Conservation (phyloP, 2,888 invertebrate species). For the Argynnis bischoffii region DNA sequence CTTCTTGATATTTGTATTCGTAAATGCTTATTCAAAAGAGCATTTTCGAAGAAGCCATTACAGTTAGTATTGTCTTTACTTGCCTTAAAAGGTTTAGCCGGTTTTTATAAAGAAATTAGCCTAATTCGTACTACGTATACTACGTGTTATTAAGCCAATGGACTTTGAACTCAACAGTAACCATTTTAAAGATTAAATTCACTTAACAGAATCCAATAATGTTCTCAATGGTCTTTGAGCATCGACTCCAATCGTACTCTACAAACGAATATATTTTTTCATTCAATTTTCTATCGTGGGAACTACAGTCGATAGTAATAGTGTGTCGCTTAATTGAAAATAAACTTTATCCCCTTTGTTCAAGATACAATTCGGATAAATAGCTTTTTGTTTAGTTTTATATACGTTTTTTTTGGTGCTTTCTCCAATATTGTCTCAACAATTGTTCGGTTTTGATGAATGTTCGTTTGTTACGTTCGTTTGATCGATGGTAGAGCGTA, state of each 20-base stretch:
- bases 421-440: slow-evolving; percentile 38
- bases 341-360: slow-evolving; percentile 11
- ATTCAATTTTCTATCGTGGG: slow-evolving; percentile 45
- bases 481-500: slow-evolving; percentile 26
- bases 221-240: slow-evolving; percentile 35
- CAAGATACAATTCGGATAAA: slow-evolving; percentile 21
- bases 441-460: slow-evolving; percentile 38
- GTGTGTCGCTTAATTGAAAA: slow-evolving; percentile 12
- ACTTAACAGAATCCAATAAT: slow-evolving; percentile 22
- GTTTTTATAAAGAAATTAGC: slow-evolving; percentile 35
- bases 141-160: background rate
- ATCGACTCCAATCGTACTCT: slow-evolving; percentile 38
- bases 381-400: slow-evolving; percentile 18
- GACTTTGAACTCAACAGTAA: slow-evolving; percentile 3
- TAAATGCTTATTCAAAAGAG: background rate
- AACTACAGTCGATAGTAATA: slow-evolving; percentile 37
- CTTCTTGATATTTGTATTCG: background rate
- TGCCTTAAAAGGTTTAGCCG: slow-evolving; percentile 5
- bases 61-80: slow-evolving; percentile 14
- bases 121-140: slow-evolving; percentile 20
- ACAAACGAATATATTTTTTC: slow-evolving; percentile 44
- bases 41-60: background rate
- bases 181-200: slow-evolving; percentile 18
- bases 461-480: slow-evolving; percentile 30
- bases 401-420: slow-evolving; percentile 32